phyloP scores from a whole-genome alignment of 2,113 vertebrate species.

The Apus apus region DNA sequence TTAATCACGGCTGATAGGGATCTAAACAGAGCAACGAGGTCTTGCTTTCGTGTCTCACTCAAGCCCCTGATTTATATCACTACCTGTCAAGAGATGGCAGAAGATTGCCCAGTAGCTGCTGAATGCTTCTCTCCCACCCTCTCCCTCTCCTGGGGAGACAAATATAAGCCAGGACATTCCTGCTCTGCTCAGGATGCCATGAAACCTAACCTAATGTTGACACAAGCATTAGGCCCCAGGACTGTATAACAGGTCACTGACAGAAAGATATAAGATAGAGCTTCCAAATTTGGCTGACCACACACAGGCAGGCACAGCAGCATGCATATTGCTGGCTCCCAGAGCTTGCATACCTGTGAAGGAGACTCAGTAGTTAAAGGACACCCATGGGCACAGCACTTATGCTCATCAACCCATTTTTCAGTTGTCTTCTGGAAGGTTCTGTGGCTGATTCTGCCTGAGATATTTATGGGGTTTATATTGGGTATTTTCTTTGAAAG shows the following conservation, averaged over 20 bases:
- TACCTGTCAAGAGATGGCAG: slow-evolving; percentile 64
- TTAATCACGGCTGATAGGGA: slow-evolving; percentile 58
- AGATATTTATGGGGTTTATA: not conserved
- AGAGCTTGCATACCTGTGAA: not conserved
- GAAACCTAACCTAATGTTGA: slow-evolving; percentile 75
- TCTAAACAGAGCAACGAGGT: slow-evolving; percentile 37
- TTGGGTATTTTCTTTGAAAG: not conserved
- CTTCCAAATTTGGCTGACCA: slow-evolving; percentile 61
- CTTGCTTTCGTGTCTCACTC: not conserved
- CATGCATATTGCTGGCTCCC: not conserved
- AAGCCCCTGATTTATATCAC: slow-evolving; percentile 67
- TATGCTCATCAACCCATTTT: not conserved
- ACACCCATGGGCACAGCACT: not conserved
- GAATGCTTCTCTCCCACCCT: slow-evolving; percentile 30
- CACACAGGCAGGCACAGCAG: slow-evolving; percentile 60
- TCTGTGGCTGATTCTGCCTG: not conserved
- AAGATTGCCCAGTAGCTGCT: slow-evolving; percentile 61
- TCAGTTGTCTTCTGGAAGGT: not conserved
- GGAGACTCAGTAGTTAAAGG: not conserved
- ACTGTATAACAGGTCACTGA: slow-evolving; percentile 70
- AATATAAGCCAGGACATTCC: slow-evolving; percentile 65
- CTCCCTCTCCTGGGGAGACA: slow-evolving; percentile 31
- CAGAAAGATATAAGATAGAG: slow-evolving; percentile 63
- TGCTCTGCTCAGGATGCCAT: slow-evolving; percentile 58
- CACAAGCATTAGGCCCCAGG: slow-evolving; percentile 68